Evolutionary conservation across 2,113 vertebrate genomes (phyloP), one percentile per base, ranked within the genome.

Genomic region (Spheniscus mendiculus): DNA sequence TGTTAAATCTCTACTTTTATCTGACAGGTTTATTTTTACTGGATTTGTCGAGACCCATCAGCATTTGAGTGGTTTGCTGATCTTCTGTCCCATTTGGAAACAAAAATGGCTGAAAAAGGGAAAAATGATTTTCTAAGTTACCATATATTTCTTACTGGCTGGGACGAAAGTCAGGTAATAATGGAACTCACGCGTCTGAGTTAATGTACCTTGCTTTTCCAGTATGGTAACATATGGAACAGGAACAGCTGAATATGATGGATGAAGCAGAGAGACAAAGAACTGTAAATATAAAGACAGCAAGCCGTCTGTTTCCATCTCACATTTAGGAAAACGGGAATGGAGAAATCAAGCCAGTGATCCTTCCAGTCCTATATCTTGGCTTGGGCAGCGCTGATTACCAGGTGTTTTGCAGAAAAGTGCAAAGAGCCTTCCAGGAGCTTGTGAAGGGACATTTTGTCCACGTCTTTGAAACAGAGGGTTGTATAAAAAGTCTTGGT

Each of bases 51-150:
- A 92, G 98, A 98, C 18, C 95, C 98, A 13, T 97, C 96, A 69
- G 96, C 98, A 34, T 99, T 99, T 94, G 98, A 98, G 86, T 99
- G 98, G 98, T 99, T 99, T 98, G 98, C 98, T 83, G 98, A 98
- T 96, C 98, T 99, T 91, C 96, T 99, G 38, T 97, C 96, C 62
- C 98, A 98, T 3, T 97, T 99, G 97, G 98, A 99, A 98, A 97
- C 96, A 78, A 97, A 96, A 96, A 97, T 98, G 98, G 84, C 90
- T 90, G 98, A 98, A 95, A 98, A 61, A 74, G 98, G 98, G 73
- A 98, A 97, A 94, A 89, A 92, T 45, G 74, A 97, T 86, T 98
- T 99, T 90, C 96, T 99, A 77, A 99, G 98, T 90, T 99, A 98
- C 87, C 98, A 97, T 12, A 98, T 99, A 97, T 99, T 98, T 97